These are phyloP conservation scores for Pithecia hirsuta DNA, from an alignment of 2,797 vertebrate species.

Conservation along the genomic window DNA sequence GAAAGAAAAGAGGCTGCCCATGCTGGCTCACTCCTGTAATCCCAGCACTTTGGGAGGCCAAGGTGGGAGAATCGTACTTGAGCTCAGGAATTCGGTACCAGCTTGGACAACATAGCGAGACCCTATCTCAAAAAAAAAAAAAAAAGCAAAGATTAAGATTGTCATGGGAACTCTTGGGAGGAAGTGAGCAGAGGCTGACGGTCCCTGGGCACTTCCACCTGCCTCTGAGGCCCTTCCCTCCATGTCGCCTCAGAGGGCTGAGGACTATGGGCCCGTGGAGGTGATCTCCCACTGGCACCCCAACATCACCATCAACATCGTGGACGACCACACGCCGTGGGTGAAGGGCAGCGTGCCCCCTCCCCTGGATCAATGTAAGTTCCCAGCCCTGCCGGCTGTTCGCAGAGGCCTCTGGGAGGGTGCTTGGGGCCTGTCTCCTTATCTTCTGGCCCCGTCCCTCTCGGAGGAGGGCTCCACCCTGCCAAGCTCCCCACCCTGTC, in stretches of 20 bases:
- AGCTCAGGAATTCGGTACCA: neutral
- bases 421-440: neutral
- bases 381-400: neutral
- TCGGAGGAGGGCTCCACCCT: neutral
- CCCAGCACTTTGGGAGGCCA: neutral
- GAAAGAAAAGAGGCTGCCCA: neutral
- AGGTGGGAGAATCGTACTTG: neutral
- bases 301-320: conserved; percentile 98
- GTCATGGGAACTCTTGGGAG: neutral
- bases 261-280: conserved; percentile 96
- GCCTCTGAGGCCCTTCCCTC: neutral
- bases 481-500: neutral
- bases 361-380: conserved; percentile 95
- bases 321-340: conserved; percentile 98
- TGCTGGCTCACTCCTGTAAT: neutral
- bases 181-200: neutral
- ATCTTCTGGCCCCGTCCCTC: neutral
- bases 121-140: neutral
- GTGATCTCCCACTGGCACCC: conserved; percentile 99
- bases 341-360: conserved; percentile 96
- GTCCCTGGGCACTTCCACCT: no score
- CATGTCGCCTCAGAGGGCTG: conserved; percentile 88
- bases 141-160: neutral
- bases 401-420: neutral
- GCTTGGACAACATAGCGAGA: neutral